phyloP scores from a whole-genome alignment of 1,140 invertebrate species.

The Papilio polyxenes region DNA sequence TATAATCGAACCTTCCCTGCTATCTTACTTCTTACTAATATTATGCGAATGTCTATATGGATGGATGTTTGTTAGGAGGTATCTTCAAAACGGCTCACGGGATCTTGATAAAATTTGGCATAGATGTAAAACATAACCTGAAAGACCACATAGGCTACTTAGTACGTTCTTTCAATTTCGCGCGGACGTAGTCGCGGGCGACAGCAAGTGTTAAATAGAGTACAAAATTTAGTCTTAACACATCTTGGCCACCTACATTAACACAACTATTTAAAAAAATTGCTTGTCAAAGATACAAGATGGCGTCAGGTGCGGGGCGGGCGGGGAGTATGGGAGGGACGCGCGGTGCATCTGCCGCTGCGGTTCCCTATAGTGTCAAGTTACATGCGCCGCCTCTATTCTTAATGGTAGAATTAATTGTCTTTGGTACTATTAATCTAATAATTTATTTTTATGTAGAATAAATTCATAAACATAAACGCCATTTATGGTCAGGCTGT shows the following conservation, averaged over 20 bases:
- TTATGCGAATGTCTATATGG: too few relatives aligned
- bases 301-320: conserved; percentile 41
- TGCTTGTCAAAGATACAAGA: conserved; percentile 45
- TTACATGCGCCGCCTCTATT: conserved; percentile 55
- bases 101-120: too few relatives aligned
- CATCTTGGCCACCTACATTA: conserved; percentile 2
- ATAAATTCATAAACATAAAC: neutral
- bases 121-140: too few relatives aligned
- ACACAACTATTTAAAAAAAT: conserved; percentile 45
- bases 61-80: too few relatives aligned
- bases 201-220: too few relatives aligned
- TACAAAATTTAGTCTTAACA: neutral
- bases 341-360: conserved; percentile 58
- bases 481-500: too few relatives aligned
- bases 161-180: too few relatives aligned
- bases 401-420: conserved; percentile 46
- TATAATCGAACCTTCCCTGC: neutral
- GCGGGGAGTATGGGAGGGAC: conserved; percentile 48
- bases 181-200: too few relatives aligned
- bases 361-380: conserved; percentile 56
- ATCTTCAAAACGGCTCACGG: too few relatives aligned
- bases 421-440: conserved; percentile 54
- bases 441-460: conserved; percentile 32
- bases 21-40: too few relatives aligned
- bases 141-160: too few relatives aligned